These are phyloP conservation scores for Eupsilia transversa DNA, from an alignment of 2,888 invertebrate genomes.

Conservation along the genomic window DNA sequence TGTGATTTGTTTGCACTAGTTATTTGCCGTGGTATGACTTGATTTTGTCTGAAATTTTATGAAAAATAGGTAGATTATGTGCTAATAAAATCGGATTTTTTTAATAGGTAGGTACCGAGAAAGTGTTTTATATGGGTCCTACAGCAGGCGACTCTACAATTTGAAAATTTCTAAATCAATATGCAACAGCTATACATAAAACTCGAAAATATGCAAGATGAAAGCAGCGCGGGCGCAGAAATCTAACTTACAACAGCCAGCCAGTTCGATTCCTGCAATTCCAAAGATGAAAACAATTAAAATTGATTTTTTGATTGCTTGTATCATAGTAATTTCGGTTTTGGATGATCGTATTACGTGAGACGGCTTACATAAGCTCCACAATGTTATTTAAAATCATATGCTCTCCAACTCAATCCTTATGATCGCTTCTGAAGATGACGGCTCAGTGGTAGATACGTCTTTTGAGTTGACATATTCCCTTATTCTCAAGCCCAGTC, in stretches of 20 bases:
- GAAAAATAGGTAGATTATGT: no score
- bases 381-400: neutral
- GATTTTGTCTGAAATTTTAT: neutral
- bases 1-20: constrained; percentile 23
- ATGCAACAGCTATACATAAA: neutral
- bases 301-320: neutral
- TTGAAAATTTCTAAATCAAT: no score
- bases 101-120: neutral
- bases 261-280: neutral
- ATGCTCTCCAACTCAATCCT: neutral
- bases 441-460: neutral
- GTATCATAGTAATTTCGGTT: neutral
- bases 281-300: neutral
- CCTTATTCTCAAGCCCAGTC: neutral
- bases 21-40: neutral
- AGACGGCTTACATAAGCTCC: neutral
- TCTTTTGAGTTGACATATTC: no score
- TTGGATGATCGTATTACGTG: neutral
- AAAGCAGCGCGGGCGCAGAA: neutral
- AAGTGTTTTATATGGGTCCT: neutral
- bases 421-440: neutral
- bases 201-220: neutral
- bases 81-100: neutral
- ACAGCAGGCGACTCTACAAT: neutral
- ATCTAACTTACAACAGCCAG: neutral